A percentile compares a stretch with the other conserved stretches of the same genome.
Evolutionary conservation across 2,888 invertebrate species (phyloP).

Genomic region (Melieria omissa): DNA sequence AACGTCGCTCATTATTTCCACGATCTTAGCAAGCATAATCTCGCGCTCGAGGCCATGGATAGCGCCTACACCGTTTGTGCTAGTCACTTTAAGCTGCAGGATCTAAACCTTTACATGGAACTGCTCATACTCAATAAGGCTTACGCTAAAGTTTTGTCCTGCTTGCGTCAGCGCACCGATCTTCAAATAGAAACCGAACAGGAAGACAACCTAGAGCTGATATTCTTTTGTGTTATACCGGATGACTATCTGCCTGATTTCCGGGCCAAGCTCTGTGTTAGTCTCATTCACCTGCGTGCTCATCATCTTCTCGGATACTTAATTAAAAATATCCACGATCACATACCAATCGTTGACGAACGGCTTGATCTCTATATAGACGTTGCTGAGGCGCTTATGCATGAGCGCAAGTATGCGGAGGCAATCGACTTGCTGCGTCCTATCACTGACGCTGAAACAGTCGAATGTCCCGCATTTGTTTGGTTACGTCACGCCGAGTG

Average conservation of each 20-base stretch:
- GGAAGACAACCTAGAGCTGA: conserved; percentile 63
- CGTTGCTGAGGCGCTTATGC: conserved; percentile 89
- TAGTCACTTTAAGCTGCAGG: conserved; percentile 76
- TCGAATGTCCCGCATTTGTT: conserved; percentile 82
- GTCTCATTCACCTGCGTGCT: conserved; percentile 79
- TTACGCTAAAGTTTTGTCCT: conserved; percentile 74
- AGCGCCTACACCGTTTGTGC: conserved; percentile 81
- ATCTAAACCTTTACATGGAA: conserved; percentile 87
- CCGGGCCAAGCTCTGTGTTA: conserved; percentile 82
- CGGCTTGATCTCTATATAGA: conserved; percentile 91
- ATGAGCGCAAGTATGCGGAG: conserved; percentile 74
- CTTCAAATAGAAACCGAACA: conserved; percentile 73
- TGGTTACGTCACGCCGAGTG: conserved; percentile 95
- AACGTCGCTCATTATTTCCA: conserved; percentile 80
- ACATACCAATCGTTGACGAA: conserved; percentile 76
- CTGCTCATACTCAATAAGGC: conserved; percentile 78
- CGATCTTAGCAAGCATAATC: conserved; percentile 76
- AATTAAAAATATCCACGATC: conserved; percentile 71
- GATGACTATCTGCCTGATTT: conserved; percentile 82
- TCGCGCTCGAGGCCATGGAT: conserved; percentile 81
- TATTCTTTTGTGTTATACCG: conserved; percentile 69
- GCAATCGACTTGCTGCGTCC: conserved; percentile 81
- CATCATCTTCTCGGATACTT: conserved; percentile 74
- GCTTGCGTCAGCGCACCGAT: conserved; percentile 78
- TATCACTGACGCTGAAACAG: conserved; percentile 75